Percentiles rank a stretch among this genome's conserved stretches.
Evolutionary conservation across 2,797 vertebrate genomes (phyloP).

Genomic region (Phrynocephalus vlangalii): DNA sequence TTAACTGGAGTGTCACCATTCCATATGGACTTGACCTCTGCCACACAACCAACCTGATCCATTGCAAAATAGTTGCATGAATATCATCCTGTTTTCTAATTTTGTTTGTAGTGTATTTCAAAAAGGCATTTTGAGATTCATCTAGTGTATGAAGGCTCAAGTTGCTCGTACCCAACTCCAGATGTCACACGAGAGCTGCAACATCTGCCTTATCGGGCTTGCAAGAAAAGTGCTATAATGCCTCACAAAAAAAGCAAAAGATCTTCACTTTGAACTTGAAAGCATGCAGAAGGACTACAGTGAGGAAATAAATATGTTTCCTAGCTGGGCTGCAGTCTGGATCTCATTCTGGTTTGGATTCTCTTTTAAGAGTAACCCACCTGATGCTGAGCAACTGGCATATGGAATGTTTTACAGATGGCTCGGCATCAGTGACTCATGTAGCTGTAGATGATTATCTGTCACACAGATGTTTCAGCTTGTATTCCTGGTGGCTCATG

Average conservation of each 20-base stretch:
- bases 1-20: neutral
- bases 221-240: constrained; percentile 1
- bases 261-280: constrained; percentile 55
- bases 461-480: constrained; percentile 77
- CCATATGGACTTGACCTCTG: neutral
- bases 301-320: constrained; percentile 61
- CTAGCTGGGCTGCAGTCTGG: constrained; percentile 49
- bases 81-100: neutral
- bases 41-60: neutral
- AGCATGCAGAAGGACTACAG: constrained; percentile 47
- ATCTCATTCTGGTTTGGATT: constrained; percentile 69
- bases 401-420: constrained; percentile 72
- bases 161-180: neutral
- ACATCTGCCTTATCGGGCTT: constrained; percentile 43
- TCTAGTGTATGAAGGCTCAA: constrained; percentile 5
- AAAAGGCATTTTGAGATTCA: neutral
- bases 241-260: constrained; percentile 48
- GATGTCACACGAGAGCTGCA: neutral
- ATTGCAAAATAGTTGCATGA: neutral
- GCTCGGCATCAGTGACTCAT: constrained; percentile 57
- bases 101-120: neutral
- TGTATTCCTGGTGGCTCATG: constrained; percentile 61
- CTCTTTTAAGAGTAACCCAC: constrained; percentile 65
- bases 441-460: constrained; percentile 67
- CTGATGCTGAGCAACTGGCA: constrained; percentile 69